Percentiles rank a stretch among this genome's conserved stretches.
Conservation (phyloP, 1,140 invertebrate genomes). For the Drosophila simulans region DNA sequence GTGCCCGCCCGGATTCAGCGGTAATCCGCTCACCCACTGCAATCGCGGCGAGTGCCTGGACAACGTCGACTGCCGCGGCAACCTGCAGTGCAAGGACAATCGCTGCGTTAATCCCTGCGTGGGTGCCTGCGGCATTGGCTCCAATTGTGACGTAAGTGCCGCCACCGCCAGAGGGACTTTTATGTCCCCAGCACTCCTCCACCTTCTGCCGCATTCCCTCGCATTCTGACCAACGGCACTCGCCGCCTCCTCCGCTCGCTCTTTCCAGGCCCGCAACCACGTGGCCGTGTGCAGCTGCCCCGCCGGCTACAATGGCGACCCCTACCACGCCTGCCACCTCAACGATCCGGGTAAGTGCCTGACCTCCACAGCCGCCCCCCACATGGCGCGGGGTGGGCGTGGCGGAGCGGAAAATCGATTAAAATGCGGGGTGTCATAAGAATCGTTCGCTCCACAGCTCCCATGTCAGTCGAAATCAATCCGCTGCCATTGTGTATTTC, state of each 20-base stretch:
- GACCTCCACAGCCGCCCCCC: too few relatives aligned
- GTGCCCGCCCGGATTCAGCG: slow-evolving; percentile 89
- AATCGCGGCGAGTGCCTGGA: slow-evolving; percentile 88
- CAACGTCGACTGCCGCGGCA: slow-evolving; percentile 86
- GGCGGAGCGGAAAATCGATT: neutral
- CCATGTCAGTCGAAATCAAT: neutral
- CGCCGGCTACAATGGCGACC: slow-evolving; percentile 93
- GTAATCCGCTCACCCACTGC: slow-evolving; percentile 89
- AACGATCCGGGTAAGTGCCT: slow-evolving; percentile 87
- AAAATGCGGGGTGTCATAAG: neutral
- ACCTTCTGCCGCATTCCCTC: neutral
- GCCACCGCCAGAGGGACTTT: neutral
- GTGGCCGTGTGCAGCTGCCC: slow-evolving; percentile 93
- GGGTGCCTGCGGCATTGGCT: slow-evolving; percentile 90
- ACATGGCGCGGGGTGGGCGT: neutral
- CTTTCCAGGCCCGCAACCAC: slow-evolving; percentile 89
- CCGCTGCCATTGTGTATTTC: neutral
- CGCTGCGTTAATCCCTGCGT: slow-evolving; percentile 91
- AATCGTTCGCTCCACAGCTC: neutral
- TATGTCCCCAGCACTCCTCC: neutral
- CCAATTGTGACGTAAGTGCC: slow-evolving; percentile 88
- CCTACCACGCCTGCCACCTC: slow-evolving; percentile 87
- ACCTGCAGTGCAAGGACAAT: slow-evolving; percentile 91
- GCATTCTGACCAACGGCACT: too few relatives aligned
- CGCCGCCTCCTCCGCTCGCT: slow-evolving; percentile 50